Percentiles rank a stretch among this genome's conserved stretches.
Conservation (phyloP, 2,797 vertebrate species). For the Arctocebus calabarensis region DNA sequence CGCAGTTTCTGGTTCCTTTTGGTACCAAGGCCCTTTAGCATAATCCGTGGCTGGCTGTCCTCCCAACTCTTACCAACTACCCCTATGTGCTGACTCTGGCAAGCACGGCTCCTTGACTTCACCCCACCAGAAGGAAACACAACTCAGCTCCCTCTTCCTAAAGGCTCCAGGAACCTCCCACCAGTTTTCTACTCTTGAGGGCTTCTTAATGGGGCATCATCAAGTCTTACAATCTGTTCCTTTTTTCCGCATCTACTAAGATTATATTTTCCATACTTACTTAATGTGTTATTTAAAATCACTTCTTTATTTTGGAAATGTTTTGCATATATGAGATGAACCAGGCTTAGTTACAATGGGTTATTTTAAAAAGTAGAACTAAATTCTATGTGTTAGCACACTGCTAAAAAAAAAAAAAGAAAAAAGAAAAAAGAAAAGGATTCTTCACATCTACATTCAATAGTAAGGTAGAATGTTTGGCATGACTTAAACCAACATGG, state of each 20-base stretch:
- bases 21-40: neutral
- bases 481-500: neutral
- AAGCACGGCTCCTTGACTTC: neutral
- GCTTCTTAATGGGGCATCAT: neutral
- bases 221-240: neutral
- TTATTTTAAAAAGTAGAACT: neutral
- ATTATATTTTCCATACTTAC: conserved; percentile 21
- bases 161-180: neutral
- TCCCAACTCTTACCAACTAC: conserved; percentile 20
- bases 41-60: neutral
- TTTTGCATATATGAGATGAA: neutral
- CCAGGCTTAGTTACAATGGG: neutral
- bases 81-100: neutral
- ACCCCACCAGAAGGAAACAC: neutral
- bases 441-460: neutral
- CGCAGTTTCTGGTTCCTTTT: neutral
- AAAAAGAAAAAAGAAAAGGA: neutral
- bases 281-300: conserved; percentile 3
- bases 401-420: no score
- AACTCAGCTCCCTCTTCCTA: neutral
- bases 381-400: neutral
- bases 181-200: neutral
- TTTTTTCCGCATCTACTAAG: neutral
- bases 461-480: neutral
- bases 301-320: neutral